Percentiles rank a stretch among this genome's conserved stretches.
Conservation (phyloP, 2,888 invertebrate genomes). For the Mycalesis mineus region DNA sequence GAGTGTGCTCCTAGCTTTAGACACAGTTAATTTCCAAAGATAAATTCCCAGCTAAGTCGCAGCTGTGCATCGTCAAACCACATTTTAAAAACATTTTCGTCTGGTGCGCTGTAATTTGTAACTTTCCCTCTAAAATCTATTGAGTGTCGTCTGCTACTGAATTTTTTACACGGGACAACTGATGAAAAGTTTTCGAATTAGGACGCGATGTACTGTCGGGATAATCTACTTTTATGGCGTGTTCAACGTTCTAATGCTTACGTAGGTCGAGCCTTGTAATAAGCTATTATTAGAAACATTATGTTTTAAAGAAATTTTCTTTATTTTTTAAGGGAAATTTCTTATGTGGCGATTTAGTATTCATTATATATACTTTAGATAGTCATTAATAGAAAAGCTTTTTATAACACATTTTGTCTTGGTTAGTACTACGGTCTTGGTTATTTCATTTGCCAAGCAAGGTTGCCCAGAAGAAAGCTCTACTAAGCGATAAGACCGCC, state of each 20-base stretch:
- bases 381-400: too few relatives aligned
- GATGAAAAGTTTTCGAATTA: constrained; percentile 25
- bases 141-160: constrained; percentile 24
- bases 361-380: too few relatives aligned
- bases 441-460: too few relatives aligned
- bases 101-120: constrained; percentile 26
- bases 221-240: constrained; percentile 1
- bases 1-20: too few relatives aligned
- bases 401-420: too few relatives aligned
- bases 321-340: too few relatives aligned
- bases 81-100: constrained; percentile 20
- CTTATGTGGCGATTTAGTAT: too few relatives aligned
- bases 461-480: too few relatives aligned
- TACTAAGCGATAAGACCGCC: too few relatives aligned
- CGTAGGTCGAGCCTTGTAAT: background rate
- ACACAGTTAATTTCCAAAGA: constrained; percentile 12
- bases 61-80: constrained; percentile 25
- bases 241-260: background rate
- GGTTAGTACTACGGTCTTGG: too few relatives aligned
- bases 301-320: background rate
- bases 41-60: constrained; percentile 8
- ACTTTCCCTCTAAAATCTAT: constrained; percentile 28
- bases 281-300: background rate
- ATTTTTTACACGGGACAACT: constrained; percentile 23
- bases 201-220: constrained; percentile 18